Evolutionary conservation across 2,113 vertebrate genomes (phyloP).

Genomic region (Protobothrops mucrosquamatus): DNA sequence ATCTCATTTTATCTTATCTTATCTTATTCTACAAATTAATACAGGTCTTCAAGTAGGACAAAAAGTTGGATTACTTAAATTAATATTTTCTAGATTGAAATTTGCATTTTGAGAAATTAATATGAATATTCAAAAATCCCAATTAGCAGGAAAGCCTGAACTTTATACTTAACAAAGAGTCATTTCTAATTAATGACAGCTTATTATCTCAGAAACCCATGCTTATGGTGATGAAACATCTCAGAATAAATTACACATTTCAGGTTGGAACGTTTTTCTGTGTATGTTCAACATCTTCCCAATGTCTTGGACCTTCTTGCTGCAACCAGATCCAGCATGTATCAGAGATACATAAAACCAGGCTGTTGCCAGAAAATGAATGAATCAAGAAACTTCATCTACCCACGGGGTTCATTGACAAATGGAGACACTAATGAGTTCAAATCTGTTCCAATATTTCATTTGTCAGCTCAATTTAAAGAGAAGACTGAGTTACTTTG

Average conservation of each 20-base stretch:
- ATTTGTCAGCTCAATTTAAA: not conserved
- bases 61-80: not conserved
- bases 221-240: not conserved
- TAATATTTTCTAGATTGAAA: not conserved
- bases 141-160: not conserved
- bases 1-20: no score
- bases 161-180: not conserved
- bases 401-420: not conserved
- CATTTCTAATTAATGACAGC: not conserved
- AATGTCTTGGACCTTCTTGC: not conserved
- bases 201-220: not conserved
- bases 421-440: not conserved
- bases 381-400: not conserved
- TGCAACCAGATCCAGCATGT: not conserved
- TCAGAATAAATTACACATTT: not conserved
- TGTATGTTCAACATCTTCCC: not conserved
- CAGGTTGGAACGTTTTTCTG: not conserved
- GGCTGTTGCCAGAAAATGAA: not conserved
- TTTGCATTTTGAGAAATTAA: not conserved
- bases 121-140: not conserved
- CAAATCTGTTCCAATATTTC: not conserved
- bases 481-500: not conserved
- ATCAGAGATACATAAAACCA: not conserved
- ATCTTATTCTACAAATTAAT: not conserved
- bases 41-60: not conserved